A percentile compares a stretch with the other conserved stretches of the same genome.
Conservation (phyloP, 2,888 invertebrate species). For the Linyphia triangularis region DNA sequence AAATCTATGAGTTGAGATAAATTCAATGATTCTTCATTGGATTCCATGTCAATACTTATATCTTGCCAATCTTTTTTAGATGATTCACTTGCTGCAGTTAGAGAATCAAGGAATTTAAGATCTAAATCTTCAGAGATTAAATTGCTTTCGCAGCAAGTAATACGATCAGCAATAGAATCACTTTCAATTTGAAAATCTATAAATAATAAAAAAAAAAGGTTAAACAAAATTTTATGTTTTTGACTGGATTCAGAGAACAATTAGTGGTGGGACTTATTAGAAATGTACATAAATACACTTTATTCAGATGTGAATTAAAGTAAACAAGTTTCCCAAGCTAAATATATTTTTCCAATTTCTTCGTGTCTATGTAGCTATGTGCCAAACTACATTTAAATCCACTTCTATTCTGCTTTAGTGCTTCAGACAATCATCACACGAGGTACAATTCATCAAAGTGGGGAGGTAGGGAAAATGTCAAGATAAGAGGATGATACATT, state of each 20-base stretch:
- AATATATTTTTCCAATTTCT: too few relatives aligned
- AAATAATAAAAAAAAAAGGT: background rate
- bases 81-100: background rate
- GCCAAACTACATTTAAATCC: too few relatives aligned
- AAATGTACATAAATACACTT: too few relatives aligned
- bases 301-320: too few relatives aligned
- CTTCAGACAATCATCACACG: too few relatives aligned
- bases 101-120: conserved; percentile 33
- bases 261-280: too few relatives aligned
- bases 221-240: background rate
- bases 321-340: too few relatives aligned
- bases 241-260: background rate
- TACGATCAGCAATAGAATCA: background rate
- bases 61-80: conserved; percentile 24
- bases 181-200: conserved; percentile 8
- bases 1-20: background rate
- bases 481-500: too few relatives aligned
- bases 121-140: conserved; percentile 4
- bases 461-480: too few relatives aligned
- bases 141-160: background rate
- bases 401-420: too few relatives aligned
- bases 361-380: too few relatives aligned
- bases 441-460: too few relatives aligned
- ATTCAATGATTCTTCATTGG: conserved; percentile 3
- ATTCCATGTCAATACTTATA: background rate